phyloP scores from a whole-genome alignment of 2,113 vertebrate species.

The Hemiprocne comata region DNA sequence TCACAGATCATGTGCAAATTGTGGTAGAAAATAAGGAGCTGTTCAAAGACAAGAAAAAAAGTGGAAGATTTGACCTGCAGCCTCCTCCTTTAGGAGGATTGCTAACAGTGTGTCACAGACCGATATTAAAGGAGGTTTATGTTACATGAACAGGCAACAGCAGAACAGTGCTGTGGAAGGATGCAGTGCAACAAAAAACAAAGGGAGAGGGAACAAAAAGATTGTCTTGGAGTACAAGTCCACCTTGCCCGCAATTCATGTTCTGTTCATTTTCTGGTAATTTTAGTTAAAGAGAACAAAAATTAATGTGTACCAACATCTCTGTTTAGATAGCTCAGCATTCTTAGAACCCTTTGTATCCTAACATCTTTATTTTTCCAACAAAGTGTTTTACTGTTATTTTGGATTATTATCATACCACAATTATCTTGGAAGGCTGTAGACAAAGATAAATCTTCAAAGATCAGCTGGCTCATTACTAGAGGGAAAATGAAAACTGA shows the following conservation, averaged over 20 bases:
- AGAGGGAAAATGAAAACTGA: neutral
- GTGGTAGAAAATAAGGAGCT: neutral
- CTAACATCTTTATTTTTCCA: neutral
- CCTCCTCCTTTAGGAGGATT: neutral
- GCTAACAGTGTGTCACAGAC: too few relatives aligned
- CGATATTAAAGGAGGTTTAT: too few relatives aligned
- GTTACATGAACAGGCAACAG: neutral
- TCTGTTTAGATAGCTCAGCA: neutral
- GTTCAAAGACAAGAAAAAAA: neutral
- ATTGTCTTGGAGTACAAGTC: neutral
- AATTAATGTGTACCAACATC: neutral
- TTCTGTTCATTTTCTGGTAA: neutral
- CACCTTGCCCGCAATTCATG: too few relatives aligned
- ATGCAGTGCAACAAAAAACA: neutral
- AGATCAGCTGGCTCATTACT: neutral
- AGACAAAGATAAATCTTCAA: neutral
- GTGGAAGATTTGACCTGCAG: neutral
- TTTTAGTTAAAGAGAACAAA: neutral
- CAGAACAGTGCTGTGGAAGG: neutral
- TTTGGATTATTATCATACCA: neutral
- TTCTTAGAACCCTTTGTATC: neutral
- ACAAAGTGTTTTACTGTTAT: neutral
- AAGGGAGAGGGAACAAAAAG: neutral
- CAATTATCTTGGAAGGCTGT: neutral
- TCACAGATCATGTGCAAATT: neutral